Percentiles rank a stretch among this genome's conserved stretches.
Conservation (phyloP, 23 tunicate genomes). For the Phallusia fumigata region DNA sequence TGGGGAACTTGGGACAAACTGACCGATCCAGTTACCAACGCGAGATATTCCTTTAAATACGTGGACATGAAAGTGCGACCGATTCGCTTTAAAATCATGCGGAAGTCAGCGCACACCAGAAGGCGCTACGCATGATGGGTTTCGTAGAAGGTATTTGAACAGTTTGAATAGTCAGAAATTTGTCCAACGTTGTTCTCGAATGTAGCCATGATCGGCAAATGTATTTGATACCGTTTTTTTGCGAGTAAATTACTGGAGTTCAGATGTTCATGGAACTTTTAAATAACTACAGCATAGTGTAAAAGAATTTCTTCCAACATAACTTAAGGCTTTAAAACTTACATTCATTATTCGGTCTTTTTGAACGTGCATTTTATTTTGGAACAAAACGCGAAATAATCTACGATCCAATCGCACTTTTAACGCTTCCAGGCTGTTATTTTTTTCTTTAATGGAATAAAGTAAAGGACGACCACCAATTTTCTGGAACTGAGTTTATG, state of each 20-base stretch:
- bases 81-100: background rate
- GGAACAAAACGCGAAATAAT: conserved; percentile 1
- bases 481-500: background rate
- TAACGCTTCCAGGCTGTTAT: background rate
- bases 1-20: conserved; percentile 89
- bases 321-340: too few relatives aligned
- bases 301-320: too few relatives aligned
- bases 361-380: background rate
- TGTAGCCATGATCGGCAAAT: too few relatives aligned
- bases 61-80: conserved; percentile 91
- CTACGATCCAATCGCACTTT: background rate
- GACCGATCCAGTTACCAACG: conserved; percentile 26
- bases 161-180: too few relatives aligned
- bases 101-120: background rate
- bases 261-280: too few relatives aligned
- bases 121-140: background rate
- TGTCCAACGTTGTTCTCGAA: too few relatives aligned
- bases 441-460: background rate
- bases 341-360: background rate
- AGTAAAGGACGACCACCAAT: background rate
- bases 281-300: too few relatives aligned
- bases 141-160: background rate
- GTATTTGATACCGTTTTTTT: too few relatives aligned
- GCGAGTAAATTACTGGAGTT: too few relatives aligned
- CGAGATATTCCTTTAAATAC: conserved; percentile 62